phyloP scores from a whole-genome alignment of 1,140 invertebrate genomes.

The Delia radicum region DNA sequence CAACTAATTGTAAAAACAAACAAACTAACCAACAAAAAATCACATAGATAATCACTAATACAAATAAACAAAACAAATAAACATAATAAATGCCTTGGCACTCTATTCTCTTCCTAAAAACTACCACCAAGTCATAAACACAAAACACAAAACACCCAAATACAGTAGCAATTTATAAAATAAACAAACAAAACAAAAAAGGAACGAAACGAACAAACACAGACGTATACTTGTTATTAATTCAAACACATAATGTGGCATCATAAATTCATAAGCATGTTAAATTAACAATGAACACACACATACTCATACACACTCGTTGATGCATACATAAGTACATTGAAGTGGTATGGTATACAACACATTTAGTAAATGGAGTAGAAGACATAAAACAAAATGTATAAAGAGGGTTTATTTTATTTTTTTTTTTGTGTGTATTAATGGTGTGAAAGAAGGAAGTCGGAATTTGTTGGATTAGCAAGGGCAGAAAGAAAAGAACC shows the following conservation, averaged over 20 bases:
- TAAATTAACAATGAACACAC: no score
- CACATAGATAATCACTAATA: constrained; percentile 14
- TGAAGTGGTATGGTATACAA: neutral
- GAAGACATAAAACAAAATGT: neutral
- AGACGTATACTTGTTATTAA: neutral
- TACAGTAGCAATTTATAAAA: neutral
- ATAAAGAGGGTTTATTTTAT: neutral
- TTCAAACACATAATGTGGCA: neutral
- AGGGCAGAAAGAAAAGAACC: neutral
- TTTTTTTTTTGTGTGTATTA: neutral
- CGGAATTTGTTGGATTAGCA: neutral
- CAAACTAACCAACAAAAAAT: neutral
- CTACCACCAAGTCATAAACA: neutral
- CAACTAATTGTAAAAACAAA: neutral
- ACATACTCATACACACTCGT: neutral
- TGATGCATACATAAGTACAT: neutral
- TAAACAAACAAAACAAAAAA: neutral
- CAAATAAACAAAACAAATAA: neutral
- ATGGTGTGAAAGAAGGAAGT: constrained; percentile 20
- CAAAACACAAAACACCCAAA: neutral
- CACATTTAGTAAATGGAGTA: neutral
- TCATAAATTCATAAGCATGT: neutral
- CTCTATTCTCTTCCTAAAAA: neutral
- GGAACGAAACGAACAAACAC: neutral
- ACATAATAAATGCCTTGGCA: neutral